These are phyloP conservation scores for Cardiocondyla obscurior DNA, from an alignment of 1,140 invertebrate species.

Conservation along the genomic window DNA sequence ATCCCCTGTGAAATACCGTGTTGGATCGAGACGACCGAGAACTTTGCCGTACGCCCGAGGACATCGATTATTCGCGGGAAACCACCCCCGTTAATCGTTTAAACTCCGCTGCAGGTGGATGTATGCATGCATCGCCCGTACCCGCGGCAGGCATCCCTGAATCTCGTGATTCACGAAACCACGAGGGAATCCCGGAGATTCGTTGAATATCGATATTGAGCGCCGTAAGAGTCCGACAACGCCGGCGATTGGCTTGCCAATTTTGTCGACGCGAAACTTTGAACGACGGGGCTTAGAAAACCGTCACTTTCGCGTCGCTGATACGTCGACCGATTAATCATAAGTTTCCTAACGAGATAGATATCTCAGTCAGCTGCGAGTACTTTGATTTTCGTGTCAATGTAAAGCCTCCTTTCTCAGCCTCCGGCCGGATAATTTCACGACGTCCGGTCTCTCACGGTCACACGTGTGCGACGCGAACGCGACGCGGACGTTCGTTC, in stretches of 20 bases:
- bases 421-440: constrained; percentile 38
- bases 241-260: neutral
- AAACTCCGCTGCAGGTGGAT: constrained; percentile 70
- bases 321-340: neutral
- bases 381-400: no score
- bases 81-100: constrained; percentile 78
- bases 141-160: constrained; percentile 56
- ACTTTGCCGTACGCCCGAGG: constrained; percentile 73
- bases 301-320: neutral
- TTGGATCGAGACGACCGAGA: constrained; percentile 75
- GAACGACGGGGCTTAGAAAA: neutral
- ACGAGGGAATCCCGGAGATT: constrained; percentile 39
- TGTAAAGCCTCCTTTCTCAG: constrained; percentile 24
- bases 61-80: constrained; percentile 80
- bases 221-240: constrained; percentile 35
- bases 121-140: constrained; percentile 26
- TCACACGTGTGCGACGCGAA: constrained; percentile 60
- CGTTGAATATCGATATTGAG: constrained; percentile 57
- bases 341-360: neutral
- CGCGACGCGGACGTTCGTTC: constrained; percentile 45
- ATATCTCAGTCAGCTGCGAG: neutral
- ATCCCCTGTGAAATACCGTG: constrained; percentile 79
- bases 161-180: constrained; percentile 66
- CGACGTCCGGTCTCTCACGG: constrained; percentile 67
- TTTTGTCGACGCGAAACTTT: constrained; percentile 3